Evolutionary conservation across 2,797 vertebrate genomes (phyloP).

Genomic region (Microchirus variegatus): DNA sequence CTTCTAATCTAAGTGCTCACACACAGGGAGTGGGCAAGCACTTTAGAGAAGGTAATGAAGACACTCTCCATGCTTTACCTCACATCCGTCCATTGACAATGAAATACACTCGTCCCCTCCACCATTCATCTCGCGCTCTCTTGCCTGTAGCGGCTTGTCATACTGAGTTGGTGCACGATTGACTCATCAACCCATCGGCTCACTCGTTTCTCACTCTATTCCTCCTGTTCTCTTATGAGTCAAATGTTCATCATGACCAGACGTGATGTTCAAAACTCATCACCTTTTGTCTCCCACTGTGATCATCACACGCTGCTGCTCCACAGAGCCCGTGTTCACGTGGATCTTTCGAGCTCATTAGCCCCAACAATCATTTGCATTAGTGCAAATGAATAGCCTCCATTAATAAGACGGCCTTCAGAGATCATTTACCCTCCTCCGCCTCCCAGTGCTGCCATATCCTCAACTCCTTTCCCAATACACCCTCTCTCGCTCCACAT

Average conservation of each 20-base stretch:
- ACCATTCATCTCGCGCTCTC: conserved; percentile 47
- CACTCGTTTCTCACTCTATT: conserved; percentile 53
- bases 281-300: conserved; percentile 56
- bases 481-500: conserved; percentile 26
- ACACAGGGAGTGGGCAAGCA: conserved; percentile 1
- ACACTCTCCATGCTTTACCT: conserved; percentile 59
- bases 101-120: conserved; percentile 45
- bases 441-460: conserved; percentile 56
- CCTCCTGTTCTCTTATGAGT: conserved; percentile 58
- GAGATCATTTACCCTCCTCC: conserved; percentile 74
- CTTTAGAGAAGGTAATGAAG: conserved; percentile 50
- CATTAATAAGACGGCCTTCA: conserved; percentile 78
- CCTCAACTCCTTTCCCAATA: conserved; percentile 15
- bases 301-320: conserved; percentile 57
- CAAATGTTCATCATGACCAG: conserved; percentile 57
- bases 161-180: conserved; percentile 56
- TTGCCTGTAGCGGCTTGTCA: conserved; percentile 59
- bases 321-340: conserved; percentile 49
- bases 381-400: conserved; percentile 77
- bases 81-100: conserved; percentile 51
- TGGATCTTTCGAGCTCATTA: conserved; percentile 70
- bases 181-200: conserved; percentile 58
- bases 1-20: conserved; percentile 25
- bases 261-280: conserved; percentile 61
- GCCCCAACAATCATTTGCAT: conserved; percentile 73